Evolutionary conservation across 2,888 invertebrate species (phyloP), one percentile per base, ranked within the genome.

Genomic region (Oligia latruncula): DNA sequence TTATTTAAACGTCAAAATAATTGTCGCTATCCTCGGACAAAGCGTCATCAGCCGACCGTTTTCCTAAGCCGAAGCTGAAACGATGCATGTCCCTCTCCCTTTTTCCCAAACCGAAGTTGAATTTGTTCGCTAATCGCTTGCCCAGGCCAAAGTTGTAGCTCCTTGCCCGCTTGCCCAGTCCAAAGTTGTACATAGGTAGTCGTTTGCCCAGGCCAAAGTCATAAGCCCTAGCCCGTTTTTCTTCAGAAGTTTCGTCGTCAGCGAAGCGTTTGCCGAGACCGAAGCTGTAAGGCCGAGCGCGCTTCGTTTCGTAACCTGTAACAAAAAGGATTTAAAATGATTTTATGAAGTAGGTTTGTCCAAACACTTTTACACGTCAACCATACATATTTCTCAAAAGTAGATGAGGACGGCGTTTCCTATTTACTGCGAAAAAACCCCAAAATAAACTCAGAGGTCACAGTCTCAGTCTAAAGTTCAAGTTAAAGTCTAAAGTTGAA

Each of bases 251-350:
- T 0, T 94, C 95, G 80, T 95, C 95, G 40, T 94, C 95, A 20
- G 91, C 92, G 83, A 97, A 96, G 20, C 98, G 97, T 88, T 98
- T 97, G 1, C 98, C 98, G n/a, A 98, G 95, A 0, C 98, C 98
- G 90, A 98, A 98, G 49, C 97, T 97, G 94, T 98, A 98, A 0
- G 97, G 97, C 46, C 97, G 97, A 52, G 97, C 97, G 78, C 98
- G 97, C 93, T 98, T 97, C 65, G 92, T 90, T 87, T 95, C 95
- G 79, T 94, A 95, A 58, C 90, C 97, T 97, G 93, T 55, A 81
- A 88, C 82, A 71, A 78, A 74, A 60, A 52, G 20, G 9, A 67
- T 55, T n/a, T n/a, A n/a, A 62, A 2, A 46, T 40, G 4, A 55
- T 55, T 55, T 55, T 55, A 55, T n/a, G n/a, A n/a, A n/a, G n/a